A percentile compares a stretch with the other conserved stretches of the same genome.
phyloP scores from a whole-genome alignment of 1,140 invertebrate species.

The Manduca sexta region DNA sequence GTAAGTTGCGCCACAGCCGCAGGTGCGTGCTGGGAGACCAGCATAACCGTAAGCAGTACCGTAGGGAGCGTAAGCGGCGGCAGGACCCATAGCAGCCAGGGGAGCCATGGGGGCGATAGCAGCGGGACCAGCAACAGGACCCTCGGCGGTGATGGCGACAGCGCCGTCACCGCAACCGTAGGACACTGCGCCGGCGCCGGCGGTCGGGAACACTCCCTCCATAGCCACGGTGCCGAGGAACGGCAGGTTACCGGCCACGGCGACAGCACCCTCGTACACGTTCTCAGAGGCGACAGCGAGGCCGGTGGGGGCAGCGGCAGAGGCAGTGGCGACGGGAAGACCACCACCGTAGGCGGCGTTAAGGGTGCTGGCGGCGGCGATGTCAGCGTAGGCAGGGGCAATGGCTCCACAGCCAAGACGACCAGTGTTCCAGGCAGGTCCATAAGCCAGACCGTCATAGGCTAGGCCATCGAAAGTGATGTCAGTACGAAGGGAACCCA shows the following conservation, averaged over 20 bases:
- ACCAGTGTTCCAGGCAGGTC: too few species aligned
- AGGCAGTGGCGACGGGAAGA: slow-evolving; percentile 17
- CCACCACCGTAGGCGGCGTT: slow-evolving; percentile 17
- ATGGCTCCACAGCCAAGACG: too few species aligned
- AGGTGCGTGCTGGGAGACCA: neutral
- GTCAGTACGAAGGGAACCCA: neutral
- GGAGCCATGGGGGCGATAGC: neutral
- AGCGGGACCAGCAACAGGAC: neutral
- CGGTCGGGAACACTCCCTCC: slow-evolving; percentile 7
- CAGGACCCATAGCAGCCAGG: neutral
- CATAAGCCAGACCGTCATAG: too few species aligned
- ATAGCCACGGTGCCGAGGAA: slow-evolving; percentile 15
- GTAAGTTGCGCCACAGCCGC: neutral
- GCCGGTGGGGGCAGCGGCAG: slow-evolving; percentile 20
- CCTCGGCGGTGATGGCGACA: slow-evolving; percentile 3
- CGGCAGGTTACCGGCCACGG: slow-evolving; percentile 25
- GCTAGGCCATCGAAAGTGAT: too few species aligned
- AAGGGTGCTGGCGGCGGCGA: too few species aligned
- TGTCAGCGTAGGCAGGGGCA: neutral
- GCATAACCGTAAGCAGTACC: too few species aligned
- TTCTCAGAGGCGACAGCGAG: slow-evolving; percentile 24
- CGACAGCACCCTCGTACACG: slow-evolving; percentile 20
- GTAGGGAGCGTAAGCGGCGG: neutral
- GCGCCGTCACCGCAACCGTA: slow-evolving; percentile 14
- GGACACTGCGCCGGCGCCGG: slow-evolving; percentile 2